A percentile compares a stretch with the other conserved stretches of the same genome.
Conservation (phyloP, 2,797 vertebrate species). For the Sebastes dallii region DNA sequence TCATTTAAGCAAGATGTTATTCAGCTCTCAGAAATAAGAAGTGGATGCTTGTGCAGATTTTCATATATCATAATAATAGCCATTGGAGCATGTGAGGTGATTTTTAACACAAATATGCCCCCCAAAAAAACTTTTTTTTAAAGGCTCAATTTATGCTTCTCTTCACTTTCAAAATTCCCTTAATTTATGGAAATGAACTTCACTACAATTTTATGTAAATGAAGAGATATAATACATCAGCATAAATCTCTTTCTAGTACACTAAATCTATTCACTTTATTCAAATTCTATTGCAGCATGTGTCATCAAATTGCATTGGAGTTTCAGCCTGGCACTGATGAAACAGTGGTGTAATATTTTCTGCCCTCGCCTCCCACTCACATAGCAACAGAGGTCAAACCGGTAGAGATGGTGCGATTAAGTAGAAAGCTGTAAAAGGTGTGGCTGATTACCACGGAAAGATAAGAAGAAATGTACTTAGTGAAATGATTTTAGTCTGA, state of each 20-base stretch:
- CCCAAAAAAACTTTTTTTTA: background rate
- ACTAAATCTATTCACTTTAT: background rate
- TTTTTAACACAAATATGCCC: background rate
- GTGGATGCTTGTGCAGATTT: background rate
- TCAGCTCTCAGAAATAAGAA: conserved; percentile 21
- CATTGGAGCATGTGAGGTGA: background rate
- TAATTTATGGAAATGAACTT: background rate
- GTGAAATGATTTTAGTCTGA: background rate
- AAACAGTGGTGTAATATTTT: conserved; percentile 59
- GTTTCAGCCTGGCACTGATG: conserved; percentile 61
- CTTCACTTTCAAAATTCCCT: background rate
- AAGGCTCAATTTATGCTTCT: background rate
- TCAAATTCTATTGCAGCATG: conserved; percentile 11
- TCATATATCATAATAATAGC: background rate
- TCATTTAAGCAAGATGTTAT: conserved; percentile 51
- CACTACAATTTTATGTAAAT: background rate
- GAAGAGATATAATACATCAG: background rate
- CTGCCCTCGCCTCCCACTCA: conserved; percentile 12
- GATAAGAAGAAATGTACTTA: background rate
- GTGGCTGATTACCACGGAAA: conserved; percentile 25
- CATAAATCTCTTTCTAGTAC: background rate
- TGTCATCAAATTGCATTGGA: conserved; percentile 20
- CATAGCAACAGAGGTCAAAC: conserved; percentile 62
- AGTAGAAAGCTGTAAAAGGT: conserved; percentile 23
- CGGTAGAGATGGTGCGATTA: conserved; percentile 27